phyloP scores from a whole-genome alignment of 2,888 invertebrate genomes.

The Caenorhabditis angaria region DNA sequence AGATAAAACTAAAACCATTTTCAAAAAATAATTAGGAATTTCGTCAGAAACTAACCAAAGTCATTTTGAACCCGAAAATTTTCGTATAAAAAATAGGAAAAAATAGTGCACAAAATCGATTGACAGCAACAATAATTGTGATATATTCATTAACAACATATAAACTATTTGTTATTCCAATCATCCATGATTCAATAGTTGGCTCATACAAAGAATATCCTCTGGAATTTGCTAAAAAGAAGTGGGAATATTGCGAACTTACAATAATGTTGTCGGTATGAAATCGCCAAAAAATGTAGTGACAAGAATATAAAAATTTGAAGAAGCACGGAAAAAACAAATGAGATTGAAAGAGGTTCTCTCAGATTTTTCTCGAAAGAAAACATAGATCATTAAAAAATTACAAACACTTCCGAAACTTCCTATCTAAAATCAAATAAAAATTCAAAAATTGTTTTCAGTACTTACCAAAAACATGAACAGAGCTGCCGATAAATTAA shows the following conservation, averaged over 20 bases:
- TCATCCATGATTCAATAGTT: slow-evolving; percentile 12
- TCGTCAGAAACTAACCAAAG: slow-evolving; percentile 11
- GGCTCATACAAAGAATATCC: slow-evolving; percentile 24
- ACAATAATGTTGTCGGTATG: slow-evolving; percentile 27
- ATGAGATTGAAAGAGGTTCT: slow-evolving; percentile 30
- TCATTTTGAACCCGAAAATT: slow-evolving; percentile 14
- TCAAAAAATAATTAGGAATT: neutral
- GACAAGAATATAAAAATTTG: slow-evolving; percentile 22
- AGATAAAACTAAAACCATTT: slow-evolving; percentile 11
- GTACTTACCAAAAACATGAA: neutral
- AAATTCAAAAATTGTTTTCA: neutral
- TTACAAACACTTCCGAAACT: slow-evolving; percentile 22
- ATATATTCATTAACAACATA: slow-evolving; percentile 32
- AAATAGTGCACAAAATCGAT: slow-evolving; percentile 26
- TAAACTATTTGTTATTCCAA: slow-evolving; percentile 16
- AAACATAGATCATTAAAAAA: slow-evolving; percentile 15
- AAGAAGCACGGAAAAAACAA: slow-evolving; percentile 21
- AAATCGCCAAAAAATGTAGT: slow-evolving; percentile 24
- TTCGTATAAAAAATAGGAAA: slow-evolving; percentile 11
- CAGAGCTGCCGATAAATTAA: neutral
- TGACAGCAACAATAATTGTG: slow-evolving; percentile 28
- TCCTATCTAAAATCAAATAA: slow-evolving; percentile 17
- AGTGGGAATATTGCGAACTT: slow-evolving; percentile 13
- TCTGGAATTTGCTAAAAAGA: slow-evolving; percentile 14
- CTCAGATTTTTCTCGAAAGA: slow-evolving; percentile 22